Conservation (phyloP, 2,797 vertebrate genomes). For the Jordanella pulchra region DNA sequence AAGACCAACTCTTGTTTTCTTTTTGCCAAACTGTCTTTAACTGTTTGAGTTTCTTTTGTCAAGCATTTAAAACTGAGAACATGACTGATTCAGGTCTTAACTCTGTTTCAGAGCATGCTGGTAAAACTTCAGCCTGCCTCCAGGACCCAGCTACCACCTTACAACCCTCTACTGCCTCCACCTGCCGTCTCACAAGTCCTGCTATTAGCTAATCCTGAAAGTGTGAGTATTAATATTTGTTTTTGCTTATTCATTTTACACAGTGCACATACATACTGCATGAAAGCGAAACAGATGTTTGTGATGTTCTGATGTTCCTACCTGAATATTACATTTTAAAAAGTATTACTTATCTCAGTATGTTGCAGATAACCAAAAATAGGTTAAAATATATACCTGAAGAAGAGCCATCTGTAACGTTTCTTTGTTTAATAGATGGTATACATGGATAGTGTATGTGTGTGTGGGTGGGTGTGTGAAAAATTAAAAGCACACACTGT, state of each 20-base stretch:
- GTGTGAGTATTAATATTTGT: conserved; percentile 66
- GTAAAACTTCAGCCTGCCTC: conserved; percentile 87
- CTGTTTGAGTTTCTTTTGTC: background rate
- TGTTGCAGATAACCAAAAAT: too few relatives aligned
- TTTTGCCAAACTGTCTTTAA: background rate
- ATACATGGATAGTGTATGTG: too few relatives aligned
- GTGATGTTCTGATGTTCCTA: background rate
- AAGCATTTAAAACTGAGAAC: background rate
- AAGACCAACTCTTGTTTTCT: background rate
- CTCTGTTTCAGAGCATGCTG: conserved; percentile 79
- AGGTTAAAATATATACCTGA: too few relatives aligned
- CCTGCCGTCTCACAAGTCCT: conserved; percentile 85
- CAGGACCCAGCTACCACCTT: conserved; percentile 81
- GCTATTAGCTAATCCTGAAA: conserved; percentile 84
- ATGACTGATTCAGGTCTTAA: background rate
- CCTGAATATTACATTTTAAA: too few relatives aligned
- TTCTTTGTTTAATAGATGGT: too few relatives aligned
- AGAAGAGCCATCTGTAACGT: too few relatives aligned
- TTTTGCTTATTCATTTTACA: background rate
- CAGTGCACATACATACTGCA: background rate
- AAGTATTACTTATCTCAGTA: too few relatives aligned
- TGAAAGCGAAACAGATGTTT: too few relatives aligned
- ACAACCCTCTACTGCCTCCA: conserved; percentile 84
- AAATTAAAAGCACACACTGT: too few relatives aligned
- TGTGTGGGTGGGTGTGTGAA: too few relatives aligned